A percentile compares a stretch with the other conserved stretches of the same genome.
phyloP scores from a whole-genome alignment of 2,888 invertebrate species.

The Polydrusus pterygomalis region DNA sequence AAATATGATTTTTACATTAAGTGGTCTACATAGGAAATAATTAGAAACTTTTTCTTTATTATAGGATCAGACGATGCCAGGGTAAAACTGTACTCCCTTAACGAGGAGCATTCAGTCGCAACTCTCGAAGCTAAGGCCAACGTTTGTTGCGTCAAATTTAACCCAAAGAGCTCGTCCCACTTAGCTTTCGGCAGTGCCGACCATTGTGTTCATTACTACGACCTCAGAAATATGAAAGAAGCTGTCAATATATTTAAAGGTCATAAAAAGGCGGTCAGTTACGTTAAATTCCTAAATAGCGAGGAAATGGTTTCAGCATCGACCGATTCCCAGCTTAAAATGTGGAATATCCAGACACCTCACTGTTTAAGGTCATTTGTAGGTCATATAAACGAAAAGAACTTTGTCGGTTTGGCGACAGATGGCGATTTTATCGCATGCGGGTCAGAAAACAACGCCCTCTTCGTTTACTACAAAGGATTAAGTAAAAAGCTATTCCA shows the following conservation, averaged over 20 bases:
- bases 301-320: slow-evolving; percentile 93
- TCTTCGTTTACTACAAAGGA: slow-evolving; percentile 94
- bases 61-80: slow-evolving; percentile 89
- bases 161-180: slow-evolving; percentile 88
- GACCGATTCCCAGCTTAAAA: slow-evolving; percentile 91
- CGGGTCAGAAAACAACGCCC: slow-evolving; percentile 95
- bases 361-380: slow-evolving; percentile 89
- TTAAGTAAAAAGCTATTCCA: slow-evolving; percentile 89
- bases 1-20: too few species aligned
- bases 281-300: slow-evolving; percentile 91
- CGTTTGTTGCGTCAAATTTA: slow-evolving; percentile 96
- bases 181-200: slow-evolving; percentile 97
- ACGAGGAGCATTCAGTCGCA: slow-evolving; percentile 88
- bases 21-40: too few species aligned
- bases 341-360: slow-evolving; percentile 89
- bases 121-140: slow-evolving; percentile 95
- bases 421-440: slow-evolving; percentile 95
- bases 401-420: slow-evolving; percentile 95
- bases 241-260: slow-evolving; percentile 88
- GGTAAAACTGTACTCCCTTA: slow-evolving; percentile 95
- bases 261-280: slow-evolving; percentile 95
- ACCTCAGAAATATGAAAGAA: slow-evolving; percentile 87
- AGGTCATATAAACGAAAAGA: slow-evolving; percentile 96
- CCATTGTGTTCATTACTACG: slow-evolving; percentile 97
- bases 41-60: slow-evolving; percentile 21